Conservation (phyloP, 2,113 vertebrate genomes). For the Protobothrops mucrosquamatus region DNA sequence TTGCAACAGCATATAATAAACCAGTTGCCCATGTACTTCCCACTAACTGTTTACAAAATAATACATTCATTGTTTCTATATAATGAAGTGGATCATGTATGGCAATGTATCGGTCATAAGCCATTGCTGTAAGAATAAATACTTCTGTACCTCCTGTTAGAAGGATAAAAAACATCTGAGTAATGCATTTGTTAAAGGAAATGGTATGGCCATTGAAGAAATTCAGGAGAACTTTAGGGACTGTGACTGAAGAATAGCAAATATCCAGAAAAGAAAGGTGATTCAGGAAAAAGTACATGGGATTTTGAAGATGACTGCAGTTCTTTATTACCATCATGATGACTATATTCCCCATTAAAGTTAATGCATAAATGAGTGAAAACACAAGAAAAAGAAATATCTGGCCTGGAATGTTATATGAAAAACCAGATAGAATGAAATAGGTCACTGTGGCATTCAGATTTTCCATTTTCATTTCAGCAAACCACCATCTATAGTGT, state of each 20-base stretch:
- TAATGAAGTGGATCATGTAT: constrained; percentile 42
- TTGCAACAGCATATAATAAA: constrained; percentile 30
- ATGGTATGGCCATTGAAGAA: constrained; percentile 3
- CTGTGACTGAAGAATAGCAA: background rate
- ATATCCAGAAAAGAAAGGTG: background rate
- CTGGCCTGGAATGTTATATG: background rate
- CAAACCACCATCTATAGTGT: background rate
- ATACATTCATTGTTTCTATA: constrained; percentile 26
- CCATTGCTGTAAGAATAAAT: constrained; percentile 48
- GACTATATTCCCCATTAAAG: constrained; percentile 11
- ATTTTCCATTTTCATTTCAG: background rate
- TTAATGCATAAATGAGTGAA: constrained; percentile 11
- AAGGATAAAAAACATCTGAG: constrained; percentile 34
- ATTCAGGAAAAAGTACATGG: background rate
- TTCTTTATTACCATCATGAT: constrained; percentile 15
- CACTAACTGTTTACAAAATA: background rate
- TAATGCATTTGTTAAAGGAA: constrained; percentile 23
- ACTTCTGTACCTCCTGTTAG: constrained; percentile 18
- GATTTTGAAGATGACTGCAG: background rate
- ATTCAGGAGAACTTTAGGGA: constrained; percentile 23
- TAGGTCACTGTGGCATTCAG: background rate
- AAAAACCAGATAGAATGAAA: background rate
- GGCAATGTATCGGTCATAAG: constrained; percentile 23
- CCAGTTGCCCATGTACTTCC: background rate
- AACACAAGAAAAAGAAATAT: background rate